Percentiles rank a stretch among this genome's conserved stretches.
These are phyloP conservation scores for Oncorhynchus mykiss DNA, from an alignment of 2,113 vertebrate genomes.

Conservation along the genomic window DNA sequence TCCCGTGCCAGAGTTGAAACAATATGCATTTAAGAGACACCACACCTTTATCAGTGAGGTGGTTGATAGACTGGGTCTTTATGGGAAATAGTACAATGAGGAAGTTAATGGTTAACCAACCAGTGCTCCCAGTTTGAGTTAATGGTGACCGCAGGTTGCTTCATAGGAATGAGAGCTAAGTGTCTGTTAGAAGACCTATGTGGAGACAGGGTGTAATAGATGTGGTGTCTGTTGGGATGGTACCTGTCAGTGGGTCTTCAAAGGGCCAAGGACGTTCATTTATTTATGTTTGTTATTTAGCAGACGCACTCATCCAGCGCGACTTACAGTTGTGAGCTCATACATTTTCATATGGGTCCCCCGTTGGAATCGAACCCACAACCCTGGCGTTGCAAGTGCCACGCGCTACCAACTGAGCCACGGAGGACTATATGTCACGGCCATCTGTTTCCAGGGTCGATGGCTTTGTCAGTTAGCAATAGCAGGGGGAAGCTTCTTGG, in stretches of 20 bases:
- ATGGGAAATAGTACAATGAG: constrained; percentile 3
- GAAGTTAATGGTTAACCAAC: constrained; percentile 48
- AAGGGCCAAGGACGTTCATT: too few species aligned
- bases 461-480: neutral
- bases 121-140: neutral
- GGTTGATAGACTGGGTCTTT: constrained; percentile 13
- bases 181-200: neutral
- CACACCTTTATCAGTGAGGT: constrained; percentile 25
- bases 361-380: too few species aligned
- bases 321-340: too few species aligned
- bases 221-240: neutral
- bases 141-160: neutral
- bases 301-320: too few species aligned
- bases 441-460: neutral
- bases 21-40: neutral
- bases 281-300: neutral
- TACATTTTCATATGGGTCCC: too few species aligned
- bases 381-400: too few species aligned
- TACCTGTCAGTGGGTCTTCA: neutral
- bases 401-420: too few species aligned
- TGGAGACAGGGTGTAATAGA: too few species aligned
- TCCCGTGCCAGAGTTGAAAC: neutral
- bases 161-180: too few species aligned
- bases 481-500: neutral
- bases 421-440: neutral